Percentiles rank a stretch among this genome's conserved stretches.
phyloP scores from a whole-genome alignment of 2,113 vertebrate species.

The Pyrgilauda ruficollis region DNA sequence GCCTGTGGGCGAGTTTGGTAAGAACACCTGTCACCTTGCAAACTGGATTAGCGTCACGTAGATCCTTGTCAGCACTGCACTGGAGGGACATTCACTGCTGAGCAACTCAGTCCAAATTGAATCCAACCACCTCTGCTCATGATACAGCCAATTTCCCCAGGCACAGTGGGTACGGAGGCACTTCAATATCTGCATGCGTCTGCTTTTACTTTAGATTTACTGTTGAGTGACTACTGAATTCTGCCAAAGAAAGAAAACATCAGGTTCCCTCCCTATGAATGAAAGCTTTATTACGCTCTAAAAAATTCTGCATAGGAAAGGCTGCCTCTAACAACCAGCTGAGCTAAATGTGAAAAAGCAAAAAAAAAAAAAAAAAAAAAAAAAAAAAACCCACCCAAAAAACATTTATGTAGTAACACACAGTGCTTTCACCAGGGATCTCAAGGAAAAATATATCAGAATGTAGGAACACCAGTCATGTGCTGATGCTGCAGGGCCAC shows the following conservation, averaged over 20 bases:
- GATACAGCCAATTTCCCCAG: background rate
- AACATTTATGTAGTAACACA: background rate
- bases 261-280: conserved; percentile 46
- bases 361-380: background rate
- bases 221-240: conserved; percentile 32
- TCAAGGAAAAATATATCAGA: background rate
- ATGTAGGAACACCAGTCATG: background rate
- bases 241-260: conserved; percentile 59
- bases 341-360: background rate
- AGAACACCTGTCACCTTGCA: background rate
- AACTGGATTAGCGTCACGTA: background rate
- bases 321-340: conserved; percentile 6
- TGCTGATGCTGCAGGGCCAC: background rate
- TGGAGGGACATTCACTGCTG: background rate
- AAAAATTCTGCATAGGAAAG: conserved; percentile 13
- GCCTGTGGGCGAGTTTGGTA: rapidly evolving
- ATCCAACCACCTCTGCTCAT: background rate
- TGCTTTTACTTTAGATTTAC: conserved; percentile 51
- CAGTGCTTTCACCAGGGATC: background rate
- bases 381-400: background rate
- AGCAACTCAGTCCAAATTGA: background rate
- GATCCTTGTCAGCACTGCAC: background rate
- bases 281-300: conserved; percentile 50
- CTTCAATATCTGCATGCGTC: background rate
- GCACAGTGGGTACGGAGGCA: background rate